Percentiles rank a stretch among this genome's conserved stretches.
These are phyloP conservation scores for Python bivittatus DNA, from an alignment of 2,113 vertebrate genomes.

Conservation along the genomic window DNA sequence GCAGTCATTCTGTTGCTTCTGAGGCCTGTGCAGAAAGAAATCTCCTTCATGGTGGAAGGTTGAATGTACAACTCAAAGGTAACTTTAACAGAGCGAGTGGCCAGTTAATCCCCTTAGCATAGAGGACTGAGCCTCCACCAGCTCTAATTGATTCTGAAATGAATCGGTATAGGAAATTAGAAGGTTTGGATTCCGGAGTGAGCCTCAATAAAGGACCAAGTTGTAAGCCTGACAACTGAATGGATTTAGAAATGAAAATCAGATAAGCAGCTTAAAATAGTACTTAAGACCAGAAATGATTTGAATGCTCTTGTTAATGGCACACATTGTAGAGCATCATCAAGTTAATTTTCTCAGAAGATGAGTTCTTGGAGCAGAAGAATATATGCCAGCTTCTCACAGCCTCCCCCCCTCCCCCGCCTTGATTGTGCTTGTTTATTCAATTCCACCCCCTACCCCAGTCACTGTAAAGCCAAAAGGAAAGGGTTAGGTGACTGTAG, in stretches of 20 bases:
- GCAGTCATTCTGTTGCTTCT: slow-evolving; percentile 69
- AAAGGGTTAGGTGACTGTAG: slow-evolving; percentile 82
- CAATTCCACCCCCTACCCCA: slow-evolving; percentile 74
- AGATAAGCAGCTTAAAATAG: slow-evolving; percentile 85
- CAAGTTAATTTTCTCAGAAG: slow-evolving; percentile 82
- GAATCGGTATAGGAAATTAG: slow-evolving; percentile 85
- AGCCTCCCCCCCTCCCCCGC: slow-evolving; percentile 55
- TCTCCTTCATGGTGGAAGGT: slow-evolving; percentile 71
- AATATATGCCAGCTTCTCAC: slow-evolving; percentile 67
- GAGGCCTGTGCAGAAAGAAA: slow-evolving; percentile 73
- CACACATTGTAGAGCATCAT: slow-evolving; percentile 77
- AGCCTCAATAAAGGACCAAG: slow-evolving; percentile 77
- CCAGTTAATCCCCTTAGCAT: slow-evolving; percentile 85
- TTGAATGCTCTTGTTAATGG: slow-evolving; percentile 81
- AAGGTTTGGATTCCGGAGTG: slow-evolving; percentile 82
- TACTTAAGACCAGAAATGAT: slow-evolving; percentile 79
- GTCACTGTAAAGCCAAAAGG: slow-evolving; percentile 84
- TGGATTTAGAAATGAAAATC: slow-evolving; percentile 79
- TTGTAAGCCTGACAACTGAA: slow-evolving; percentile 82
- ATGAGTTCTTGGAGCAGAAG: slow-evolving; percentile 72
- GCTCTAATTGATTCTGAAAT: slow-evolving; percentile 94
- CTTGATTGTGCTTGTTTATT: slow-evolving; percentile 86
- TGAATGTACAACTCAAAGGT: slow-evolving; percentile 74
- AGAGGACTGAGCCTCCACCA: slow-evolving; percentile 81
- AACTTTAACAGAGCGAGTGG: slow-evolving; percentile 81